Evolutionary conservation across 2,797 vertebrate genomes (phyloP).

Genomic region (Clarias platycephalus): DNA sequence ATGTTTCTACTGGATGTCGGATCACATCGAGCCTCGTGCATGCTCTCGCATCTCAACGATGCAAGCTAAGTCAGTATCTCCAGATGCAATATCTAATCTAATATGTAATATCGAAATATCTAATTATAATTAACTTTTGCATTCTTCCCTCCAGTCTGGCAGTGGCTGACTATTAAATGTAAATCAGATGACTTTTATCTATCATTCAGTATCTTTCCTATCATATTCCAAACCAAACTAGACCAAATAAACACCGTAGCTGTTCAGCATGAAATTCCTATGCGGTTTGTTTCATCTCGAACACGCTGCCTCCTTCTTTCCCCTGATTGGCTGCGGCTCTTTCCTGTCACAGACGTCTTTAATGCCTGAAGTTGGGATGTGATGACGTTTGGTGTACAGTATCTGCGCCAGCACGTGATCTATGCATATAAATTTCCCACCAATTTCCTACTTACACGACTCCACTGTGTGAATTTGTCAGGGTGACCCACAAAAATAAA

Average conservation of each 20-base stretch:
- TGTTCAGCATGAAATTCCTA: not conserved
- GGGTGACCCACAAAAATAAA: conserved; percentile 10
- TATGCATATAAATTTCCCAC: not conserved
- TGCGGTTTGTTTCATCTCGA: not conserved
- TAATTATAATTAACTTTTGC: not conserved
- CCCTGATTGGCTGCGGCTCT: not conserved
- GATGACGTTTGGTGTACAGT: not conserved
- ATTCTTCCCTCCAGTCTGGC: not conserved
- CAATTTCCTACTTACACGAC: not conserved
- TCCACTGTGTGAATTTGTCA: conserved; percentile 11
- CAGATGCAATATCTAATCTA: not conserved
- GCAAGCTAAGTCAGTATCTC: not conserved
- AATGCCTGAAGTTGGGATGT: not conserved
- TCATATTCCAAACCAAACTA: not conserved
- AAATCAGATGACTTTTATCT: not conserved
- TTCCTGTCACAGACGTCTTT: not conserved
- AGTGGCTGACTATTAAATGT: not conserved
- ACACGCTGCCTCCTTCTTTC: not conserved
- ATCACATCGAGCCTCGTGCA: not conserved
- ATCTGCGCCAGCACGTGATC: not conserved
- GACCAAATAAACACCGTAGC: not conserved
- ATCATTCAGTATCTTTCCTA: not conserved
- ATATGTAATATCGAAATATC: not conserved
- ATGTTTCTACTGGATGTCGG: not conserved
- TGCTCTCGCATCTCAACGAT: not conserved